Evolutionary conservation across 2,888 invertebrate species (phyloP), one percentile per base, ranked within the genome.

Genomic region (Willowsia nigromaculata): DNA sequence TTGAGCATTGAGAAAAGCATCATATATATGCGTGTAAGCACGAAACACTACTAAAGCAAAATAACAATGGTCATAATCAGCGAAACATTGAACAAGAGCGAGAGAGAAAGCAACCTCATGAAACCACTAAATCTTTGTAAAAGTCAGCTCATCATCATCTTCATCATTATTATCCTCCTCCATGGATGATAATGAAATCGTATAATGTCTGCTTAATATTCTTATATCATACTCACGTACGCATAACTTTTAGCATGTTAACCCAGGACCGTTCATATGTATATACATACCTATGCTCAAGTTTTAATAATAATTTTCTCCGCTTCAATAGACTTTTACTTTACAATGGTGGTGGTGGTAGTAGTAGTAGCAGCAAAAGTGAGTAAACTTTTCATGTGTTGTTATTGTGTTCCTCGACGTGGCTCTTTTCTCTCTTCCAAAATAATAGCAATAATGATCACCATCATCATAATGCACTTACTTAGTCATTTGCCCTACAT

Each of bases 41-140:
- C 9, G 13, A 59, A 27, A 59, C 11, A 22, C 22, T 9, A 11
- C 0, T 27, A 22, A 30, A 11, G 25, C 27, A 78, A 1, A 47
- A 78, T 30, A 78, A 78, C 33, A 78, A 30, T 47, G 53, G 65
- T 65, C 30, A 47, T 78, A 50, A 47, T 50, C 50, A 53, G 25
- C 27, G 11, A 59, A 59, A 59, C 59, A 59, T 59, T 13, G 47
- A 71, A 40, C 6, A 13, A 22, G 47, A 30, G n/a, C n/a, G 43
- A n/a, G 5, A 40, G 18, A 78, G 33, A 30, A 11, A 47, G 33
- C 25, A 71, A 11, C 25, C 83, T 83, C 83, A 27, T 53, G 53
- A 74, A 76, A 74, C 59, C 76, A 53, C 43, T 85, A 83, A 83
- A 83, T 83, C 83, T 83, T 83, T 15, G 71, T 83, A 83, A 83